Evolutionary conservation across 1,140 invertebrate genomes (phyloP), one percentile per base, ranked within the genome.

Genomic region (Calosoma granatense): DNA sequence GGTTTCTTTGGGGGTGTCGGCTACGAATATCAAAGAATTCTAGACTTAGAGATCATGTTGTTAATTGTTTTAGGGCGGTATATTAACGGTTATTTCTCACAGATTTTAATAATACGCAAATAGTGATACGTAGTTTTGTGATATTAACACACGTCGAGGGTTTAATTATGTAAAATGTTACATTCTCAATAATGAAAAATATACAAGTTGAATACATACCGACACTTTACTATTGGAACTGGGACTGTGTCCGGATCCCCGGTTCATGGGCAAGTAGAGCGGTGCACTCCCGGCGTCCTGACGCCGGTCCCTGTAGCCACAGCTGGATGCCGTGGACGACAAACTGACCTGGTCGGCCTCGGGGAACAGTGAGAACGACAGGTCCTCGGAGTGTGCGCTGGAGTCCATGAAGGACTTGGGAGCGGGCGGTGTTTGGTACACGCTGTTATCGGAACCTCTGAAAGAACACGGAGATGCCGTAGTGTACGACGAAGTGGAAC

Each of bases 1-100:
- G 90, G 90, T 71, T 93, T 93, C 72, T 91, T 91, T 2, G 90
- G 89, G 22, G 89, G 88, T 23, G 86, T 88, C 41, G 86, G 84
- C 80, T 90, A 78, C n/a, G 73, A 70, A 30, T n/a, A n/a, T n/a
- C n/a, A n/a, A 61, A 55, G 39, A 60, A 63, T 60, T 47, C 19
- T 1, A 54, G 53, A 30, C 14, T 30, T 30, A 6, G 14, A 6
- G 26, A 30, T 30, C n/a, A n/a, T n/a, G n/a, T n/a, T n/a, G n/a
- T n/a, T n/a, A n/a, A n/a, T n/a, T n/a, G n/a, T n/a, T n/a, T n/a
- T n/a, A n/a, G n/a, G n/a, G n/a, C n/a, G n/a, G n/a, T n/a, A n/a
- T n/a, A n/a, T n/a, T n/a, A n/a, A n/a, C n/a, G n/a, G n/a, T n/a
- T n/a, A n/a, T n/a, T n/a, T n/a, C n/a, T n/a, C n/a, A n/a, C n/a